These are phyloP conservation scores for Cavia porcellus DNA, from an alignment of 2,113 vertebrate genomes.

Conservation along the genomic window DNA sequence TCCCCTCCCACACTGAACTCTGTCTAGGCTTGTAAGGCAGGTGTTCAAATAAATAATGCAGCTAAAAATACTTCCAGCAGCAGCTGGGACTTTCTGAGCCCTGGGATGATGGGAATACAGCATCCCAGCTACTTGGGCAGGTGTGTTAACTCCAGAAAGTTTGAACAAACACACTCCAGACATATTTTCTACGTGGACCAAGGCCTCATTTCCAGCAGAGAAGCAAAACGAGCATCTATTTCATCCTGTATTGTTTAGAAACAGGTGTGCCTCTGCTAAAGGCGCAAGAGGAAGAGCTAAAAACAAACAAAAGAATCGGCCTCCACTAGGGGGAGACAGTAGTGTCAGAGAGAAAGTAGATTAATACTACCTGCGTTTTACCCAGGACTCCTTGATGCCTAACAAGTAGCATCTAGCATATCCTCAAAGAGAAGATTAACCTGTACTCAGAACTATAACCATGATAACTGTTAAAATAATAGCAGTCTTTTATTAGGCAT, in stretches of 20 bases:
- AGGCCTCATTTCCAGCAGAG: accelerated
- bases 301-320: not conserved
- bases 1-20: conserved; percentile 78
- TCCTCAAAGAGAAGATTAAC: not conserved
- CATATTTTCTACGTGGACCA: not conserved
- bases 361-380: accelerated
- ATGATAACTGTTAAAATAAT: not conserved
- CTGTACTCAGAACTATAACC: not conserved
- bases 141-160: conserved; percentile 76
- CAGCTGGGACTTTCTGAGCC: conserved; percentile 92
- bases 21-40: conserved; percentile 88
- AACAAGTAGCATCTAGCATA: not conserved
- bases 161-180: not conserved
- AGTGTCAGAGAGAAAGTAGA: not conserved
- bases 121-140: conserved; percentile 75
- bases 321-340: conserved; percentile 30
- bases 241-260: not conserved
- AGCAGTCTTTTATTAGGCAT: not conserved
- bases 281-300: not conserved
- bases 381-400: not conserved
- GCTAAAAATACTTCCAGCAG: conserved; percentile 93
- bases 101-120: conserved; percentile 79
- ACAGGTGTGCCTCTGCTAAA: not conserved
- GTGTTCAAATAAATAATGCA: conserved; percentile 94
- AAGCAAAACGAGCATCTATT: not conserved